Evolutionary conservation across 2,797 vertebrate species (phyloP), one percentile per base, ranked within the genome.

Genomic region (Sebastes paucispinis): DNA sequence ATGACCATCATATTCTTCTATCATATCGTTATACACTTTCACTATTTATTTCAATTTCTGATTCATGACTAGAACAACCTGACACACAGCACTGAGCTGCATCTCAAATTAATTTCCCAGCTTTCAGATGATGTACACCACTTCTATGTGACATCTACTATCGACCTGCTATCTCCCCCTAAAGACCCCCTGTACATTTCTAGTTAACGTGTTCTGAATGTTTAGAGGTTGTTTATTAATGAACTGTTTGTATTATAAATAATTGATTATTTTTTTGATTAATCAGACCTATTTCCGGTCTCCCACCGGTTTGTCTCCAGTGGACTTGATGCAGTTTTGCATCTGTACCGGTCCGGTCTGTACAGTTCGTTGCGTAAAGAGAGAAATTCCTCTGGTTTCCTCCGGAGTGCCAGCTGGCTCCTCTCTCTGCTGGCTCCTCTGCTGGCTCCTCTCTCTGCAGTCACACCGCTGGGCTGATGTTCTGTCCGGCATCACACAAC

Each of bases 311-410:
- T 60, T 69, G 24, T 47, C 65, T 83, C 32, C 54, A 29, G 6
- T 4, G 20, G 43, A n/a, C 69, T 71, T 52, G 79, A 39, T 20
- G 60, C 39, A 6, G n/a, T 62, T 27, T 24, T 27, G 50, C 58
- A 54, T 84, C 62, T 69, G 66, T 25, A 18, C 66, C 29, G 80
- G 50, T 84, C 62, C 36, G 36, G 12, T 39, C 36, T 69, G 69
- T 25, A 25, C 62, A 39, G 80, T 75, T 20, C 14, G 77, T 52
- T 80, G 73, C 75, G 63, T 66, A 59, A 75, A 75, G 59, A 58
- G 62, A 67, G 47, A 79, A 69, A 82, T 87, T 87, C 83, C 76
- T 75, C 36, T 39, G 81, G 74, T 58, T 81, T 14, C 10, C 68
- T 69, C 18, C 0, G n/a, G 7, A 7, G 22, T 32, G 75, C 85